A percentile compares a stretch with the other conserved stretches of the same genome.
Evolutionary conservation across 92 coral and sea anemone genomes (phyloP).

Genomic region (Hydrozoanthus gracilis): DNA sequence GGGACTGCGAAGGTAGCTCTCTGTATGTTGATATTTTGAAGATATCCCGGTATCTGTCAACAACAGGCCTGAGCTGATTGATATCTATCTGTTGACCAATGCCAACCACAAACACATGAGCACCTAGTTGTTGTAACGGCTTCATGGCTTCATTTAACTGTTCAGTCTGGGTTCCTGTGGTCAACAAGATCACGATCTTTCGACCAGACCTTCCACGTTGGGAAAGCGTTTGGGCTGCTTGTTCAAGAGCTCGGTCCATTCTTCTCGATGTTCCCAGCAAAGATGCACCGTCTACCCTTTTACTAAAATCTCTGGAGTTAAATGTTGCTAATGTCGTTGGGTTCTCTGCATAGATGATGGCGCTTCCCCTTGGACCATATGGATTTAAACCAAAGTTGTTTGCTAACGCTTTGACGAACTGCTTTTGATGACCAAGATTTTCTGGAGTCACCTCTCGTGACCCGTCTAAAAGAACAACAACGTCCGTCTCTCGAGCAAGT

Average conservation of each 20-base stretch:
- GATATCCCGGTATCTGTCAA: slow-evolving; percentile 31
- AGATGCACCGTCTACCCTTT: slow-evolving; percentile 2
- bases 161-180: slow-evolving; percentile 11
- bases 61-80: slow-evolving; percentile 1
- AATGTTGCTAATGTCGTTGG: slow-evolving; percentile 32
- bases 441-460: slow-evolving; percentile 25
- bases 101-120: slow-evolving; percentile 21
- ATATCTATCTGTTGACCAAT: slow-evolving; percentile 5
- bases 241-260: slow-evolving; percentile 27
- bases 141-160: slow-evolving; percentile 11
- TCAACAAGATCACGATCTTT: slow-evolving; percentile 8
- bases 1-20: slow-evolving; percentile 1
- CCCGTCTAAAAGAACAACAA: slow-evolving; percentile 19
- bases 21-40: neutral
- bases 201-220: slow-evolving; percentile 3
- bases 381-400: slow-evolving; percentile 11
- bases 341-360: slow-evolving; percentile 1
- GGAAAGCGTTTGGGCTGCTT: slow-evolving; percentile 10
- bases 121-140: slow-evolving; percentile 16
- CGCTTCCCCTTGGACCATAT: slow-evolving; percentile 39
- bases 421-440: neutral
- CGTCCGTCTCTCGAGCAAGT: slow-evolving; percentile 20
- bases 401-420: slow-evolving; percentile 12
- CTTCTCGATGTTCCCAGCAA: slow-evolving; percentile 13
- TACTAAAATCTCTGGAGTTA: neutral